phyloP scores from a whole-genome alignment of 2,888 invertebrate genomes.

The Bruchidius siliquastri region DNA sequence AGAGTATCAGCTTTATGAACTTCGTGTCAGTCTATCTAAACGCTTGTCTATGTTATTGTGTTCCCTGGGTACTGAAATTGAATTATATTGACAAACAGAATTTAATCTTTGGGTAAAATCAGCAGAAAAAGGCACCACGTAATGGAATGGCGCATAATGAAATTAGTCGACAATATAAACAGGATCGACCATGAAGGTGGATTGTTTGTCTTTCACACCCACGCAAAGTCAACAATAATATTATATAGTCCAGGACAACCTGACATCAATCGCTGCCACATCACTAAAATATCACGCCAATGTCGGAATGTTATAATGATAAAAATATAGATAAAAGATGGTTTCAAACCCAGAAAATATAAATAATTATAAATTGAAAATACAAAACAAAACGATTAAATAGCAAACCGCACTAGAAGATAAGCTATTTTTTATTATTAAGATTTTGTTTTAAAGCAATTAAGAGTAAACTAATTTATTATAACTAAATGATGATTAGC shows the following conservation, averaged over 20 bases:
- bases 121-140: constrained; percentile 19
- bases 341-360: too few relatives aligned
- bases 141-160: constrained; percentile 24
- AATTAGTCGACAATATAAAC: constrained; percentile 15
- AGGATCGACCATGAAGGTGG: constrained; percentile 14
- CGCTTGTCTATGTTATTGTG: background rate
- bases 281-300: too few relatives aligned
- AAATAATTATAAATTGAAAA: too few relatives aligned
- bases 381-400: too few relatives aligned
- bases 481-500: too few relatives aligned
- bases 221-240: constrained; percentile 24
- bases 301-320: too few relatives aligned
- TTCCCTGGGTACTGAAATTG: constrained; percentile 10
- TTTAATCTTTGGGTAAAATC: constrained; percentile 25
- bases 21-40: background rate
- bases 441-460: too few relatives aligned
- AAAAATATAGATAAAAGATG: too few relatives aligned
- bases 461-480: too few relatives aligned
- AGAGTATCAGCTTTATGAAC: background rate
- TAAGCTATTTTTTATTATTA: too few relatives aligned
- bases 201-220: constrained; percentile 30
- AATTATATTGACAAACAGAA: constrained; percentile 25
- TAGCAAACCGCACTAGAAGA: too few relatives aligned
- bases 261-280: background rate
- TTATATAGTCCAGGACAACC: background rate